Percentiles rank a stretch among this genome's conserved stretches.
Conservation (phyloP, 2,888 invertebrate species). For the Caenorhabditis sp. region DNA sequence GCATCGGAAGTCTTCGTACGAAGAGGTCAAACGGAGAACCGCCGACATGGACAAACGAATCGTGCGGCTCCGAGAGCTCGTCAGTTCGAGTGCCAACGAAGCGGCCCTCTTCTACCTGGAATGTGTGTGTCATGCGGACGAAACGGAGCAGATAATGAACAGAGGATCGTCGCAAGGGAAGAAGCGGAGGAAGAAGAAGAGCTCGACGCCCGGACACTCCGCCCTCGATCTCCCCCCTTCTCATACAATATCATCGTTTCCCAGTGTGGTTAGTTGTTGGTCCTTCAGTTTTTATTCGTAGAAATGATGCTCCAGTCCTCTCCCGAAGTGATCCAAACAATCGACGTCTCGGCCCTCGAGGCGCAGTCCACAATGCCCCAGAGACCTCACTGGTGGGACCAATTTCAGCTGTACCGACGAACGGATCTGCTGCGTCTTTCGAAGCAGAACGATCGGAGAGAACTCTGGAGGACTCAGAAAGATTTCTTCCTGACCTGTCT, state of each 20-base stretch:
- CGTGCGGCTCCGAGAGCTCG: conserved; percentile 64
- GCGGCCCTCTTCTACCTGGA: conserved; percentile 71
- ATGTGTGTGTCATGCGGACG: conserved; percentile 70
- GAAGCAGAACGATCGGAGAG: conserved; percentile 68
- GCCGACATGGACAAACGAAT: conserved; percentile 68
- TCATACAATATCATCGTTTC: conserved; percentile 25
- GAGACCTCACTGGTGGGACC: conserved; percentile 58
- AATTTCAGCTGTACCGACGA: conserved; percentile 56
- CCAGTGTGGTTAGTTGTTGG: conserved; percentile 46
- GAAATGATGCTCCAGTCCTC: conserved; percentile 22
- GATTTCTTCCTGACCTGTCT: conserved; percentile 77
- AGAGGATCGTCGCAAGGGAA: conserved; percentile 16
- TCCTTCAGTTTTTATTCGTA: too few species aligned
- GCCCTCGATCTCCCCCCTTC: not conserved
- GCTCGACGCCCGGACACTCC: not conserved
- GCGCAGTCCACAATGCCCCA: conserved; percentile 36
- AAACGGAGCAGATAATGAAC: conserved; percentile 68
- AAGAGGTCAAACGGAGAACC: conserved; percentile 57
- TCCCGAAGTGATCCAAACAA: conserved; percentile 42
- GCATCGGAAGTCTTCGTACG: conserved; percentile 53
- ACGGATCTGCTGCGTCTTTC: conserved; percentile 49
- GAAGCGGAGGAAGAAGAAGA: conserved; percentile 35
- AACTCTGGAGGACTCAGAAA: conserved; percentile 76
- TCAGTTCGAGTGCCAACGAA: conserved; percentile 62
- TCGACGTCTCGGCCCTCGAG: conserved; percentile 32